A percentile compares a stretch with the other conserved stretches of the same genome.
phyloP scores from a whole-genome alignment of 2,797 vertebrate species.

The Aeoliscus strigatus region DNA sequence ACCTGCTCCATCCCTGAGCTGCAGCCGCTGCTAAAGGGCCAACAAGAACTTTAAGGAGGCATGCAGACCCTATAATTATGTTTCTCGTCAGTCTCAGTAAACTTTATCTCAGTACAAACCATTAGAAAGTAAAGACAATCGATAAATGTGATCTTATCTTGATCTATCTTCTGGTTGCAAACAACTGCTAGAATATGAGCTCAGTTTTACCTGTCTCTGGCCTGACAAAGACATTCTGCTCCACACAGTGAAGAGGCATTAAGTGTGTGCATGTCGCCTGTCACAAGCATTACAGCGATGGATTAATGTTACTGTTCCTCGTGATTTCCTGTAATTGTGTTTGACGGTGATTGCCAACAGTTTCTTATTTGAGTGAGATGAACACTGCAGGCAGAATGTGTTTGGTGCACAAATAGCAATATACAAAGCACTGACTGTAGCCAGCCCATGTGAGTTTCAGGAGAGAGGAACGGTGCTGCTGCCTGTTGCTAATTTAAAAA shows the following conservation, averaged over 20 bases:
- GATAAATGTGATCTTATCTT: too few species aligned
- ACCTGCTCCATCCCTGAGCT: too few species aligned
- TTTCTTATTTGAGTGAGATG: constrained; percentile 36
- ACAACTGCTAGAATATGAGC: too few species aligned
- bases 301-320: constrained; percentile 18
- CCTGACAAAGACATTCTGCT: constrained; percentile 24
- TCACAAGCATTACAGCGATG: constrained; percentile 9
- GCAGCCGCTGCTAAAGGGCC: too few species aligned
- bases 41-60: too few species aligned
- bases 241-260: constrained; percentile 21
- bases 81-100: too few species aligned
- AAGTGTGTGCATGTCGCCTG: constrained; percentile 9
- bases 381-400: constrained; percentile 11
- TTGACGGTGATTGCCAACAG: constrained; percentile 14
- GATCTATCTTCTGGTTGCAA: neutral
- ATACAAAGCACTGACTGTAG: constrained; percentile 44
- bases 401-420: constrained; percentile 36
- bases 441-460: constrained; percentile 51
- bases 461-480: constrained; percentile 12
- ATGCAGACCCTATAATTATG: too few species aligned
- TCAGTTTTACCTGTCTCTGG: constrained; percentile 22
- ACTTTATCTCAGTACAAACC: too few species aligned
- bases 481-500: too few species aligned
- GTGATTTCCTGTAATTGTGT: constrained; percentile 24
- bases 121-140: too few species aligned